Evolutionary conservation across 2,797 vertebrate species (phyloP), one percentile per base, ranked within the genome.

Genomic region (Tapirus indicus): DNA sequence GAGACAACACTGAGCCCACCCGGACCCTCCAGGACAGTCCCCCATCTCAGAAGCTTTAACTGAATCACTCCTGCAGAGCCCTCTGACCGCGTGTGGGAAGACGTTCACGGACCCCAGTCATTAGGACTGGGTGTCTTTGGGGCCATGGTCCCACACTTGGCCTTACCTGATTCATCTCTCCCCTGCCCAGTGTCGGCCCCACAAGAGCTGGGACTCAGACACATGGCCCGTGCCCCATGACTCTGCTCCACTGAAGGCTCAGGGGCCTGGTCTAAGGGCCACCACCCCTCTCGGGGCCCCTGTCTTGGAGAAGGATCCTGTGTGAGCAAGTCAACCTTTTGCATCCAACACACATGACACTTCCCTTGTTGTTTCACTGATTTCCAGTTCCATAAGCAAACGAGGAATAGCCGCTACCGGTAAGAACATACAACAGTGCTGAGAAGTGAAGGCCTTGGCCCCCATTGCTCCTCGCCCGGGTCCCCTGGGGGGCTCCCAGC

Each of bases 381-480:
- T 60, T 47, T 49, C 75, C 56, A 75, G 56, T 20, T 20, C 27
- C 32, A 49, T 41, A 38, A 88, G 56, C 44, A 35, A 49, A 38
- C 41, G 23, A 62, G 86, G 71, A 75, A 35, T 3, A 49, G 71
- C 41, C 18, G 71, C 23, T 38, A 16, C 41, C 3, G 41, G 56
- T 14, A 38, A 74, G 86, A 62, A 25, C 1, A 32, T 35, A 14
- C 35, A 20, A 27, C 56, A 27, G 41, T 20, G 32, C 29, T 0
- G 14, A 35, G 56, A 35, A 2, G 29, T n/a, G 38, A 62, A 60
- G 41, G 71, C 56, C 29, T 62, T 49, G 41, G 20, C 29, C 47
- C 68, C 68, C 75, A 1, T 1, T 2, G 29, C 16, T 11, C 56
- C 41, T 60, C 29, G 6, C 32, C 52, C 38, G 0, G 0, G 0